Base-by-base conservation (phyloP, 2,888 invertebrate genomes). In the Cosmia pyralina region DNA sequence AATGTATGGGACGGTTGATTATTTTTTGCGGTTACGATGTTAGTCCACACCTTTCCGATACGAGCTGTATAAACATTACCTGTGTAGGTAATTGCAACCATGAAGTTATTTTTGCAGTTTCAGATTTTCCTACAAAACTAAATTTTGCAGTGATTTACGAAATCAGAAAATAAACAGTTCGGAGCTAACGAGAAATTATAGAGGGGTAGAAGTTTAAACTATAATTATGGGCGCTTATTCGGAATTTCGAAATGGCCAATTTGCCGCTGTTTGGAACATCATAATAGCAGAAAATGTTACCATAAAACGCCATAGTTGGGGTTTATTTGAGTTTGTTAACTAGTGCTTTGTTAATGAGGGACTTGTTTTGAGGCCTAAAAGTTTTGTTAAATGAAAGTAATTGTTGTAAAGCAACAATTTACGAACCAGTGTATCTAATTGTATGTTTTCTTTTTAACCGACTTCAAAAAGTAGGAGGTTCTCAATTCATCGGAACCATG, bases 221-320 rank as follows among this genome's bases (percentile, higher is more conserved):
- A 83, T 87, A 89, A 91, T 91, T 90, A 90, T 76, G 87, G 84
- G 70, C 84, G 84, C 85, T 89, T 88, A 89, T 88, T 84, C 83
- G 73, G 81, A 85, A 88, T 85, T 89, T 88, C 72, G 78, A 84
- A 90, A 90, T 86, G 83, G 87, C 85, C 87, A 89, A 88, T 90
- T 90, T 89, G 79, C 83, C 70, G 83, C 79, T 75, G 84, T 87
- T 88, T 84, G 79, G 72, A 78, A 80, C 83, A 75, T 87, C 86
- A 88, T 89, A 86, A 89, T 84, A 75, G 89, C 88, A 87, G 88
- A 87, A 89, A 89, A 89, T 85, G 89, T 86, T 88, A 77, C 81
- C 85, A 75, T 84, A 83, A 77, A 87, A 83, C 72, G 83, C 78
- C 65, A 87, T 72, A 77, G 80, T 77, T 81, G 59, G 34, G 66